A percentile compares a stretch with the other conserved stretches of the same genome.
Evolutionary conservation across 2,113 vertebrate species (phyloP).

Genomic region (Echinops telfairi): DNA sequence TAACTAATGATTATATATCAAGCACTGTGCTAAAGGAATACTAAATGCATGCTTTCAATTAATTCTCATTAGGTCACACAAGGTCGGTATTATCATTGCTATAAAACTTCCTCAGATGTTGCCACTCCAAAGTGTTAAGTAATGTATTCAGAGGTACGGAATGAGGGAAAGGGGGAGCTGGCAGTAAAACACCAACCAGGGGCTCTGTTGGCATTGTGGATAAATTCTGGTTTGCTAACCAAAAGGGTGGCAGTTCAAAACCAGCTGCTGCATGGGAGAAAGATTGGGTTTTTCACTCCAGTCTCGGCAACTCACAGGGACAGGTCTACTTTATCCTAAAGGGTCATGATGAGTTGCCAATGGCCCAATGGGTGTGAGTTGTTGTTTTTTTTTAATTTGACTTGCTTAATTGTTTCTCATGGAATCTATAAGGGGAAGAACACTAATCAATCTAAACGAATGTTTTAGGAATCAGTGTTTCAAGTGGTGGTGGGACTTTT

Average conservation of each 20-base stretch:
- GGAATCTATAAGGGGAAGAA: conserved; percentile 37
- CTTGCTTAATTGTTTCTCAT: conserved; percentile 24
- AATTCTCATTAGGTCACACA: not conserved
- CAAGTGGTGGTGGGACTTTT: not conserved
- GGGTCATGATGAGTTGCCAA: too few relatives aligned
- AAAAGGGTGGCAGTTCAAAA: too few relatives aligned
- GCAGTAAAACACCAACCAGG: not conserved
- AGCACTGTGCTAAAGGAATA: not conserved
- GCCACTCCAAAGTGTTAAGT: not conserved
- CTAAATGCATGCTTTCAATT: not conserved
- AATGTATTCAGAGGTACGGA: not conserved
- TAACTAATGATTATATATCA: not conserved
- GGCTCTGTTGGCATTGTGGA: too few relatives aligned
- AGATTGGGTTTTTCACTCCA: too few relatives aligned
- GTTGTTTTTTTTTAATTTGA: not conserved
- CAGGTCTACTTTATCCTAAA: too few relatives aligned
- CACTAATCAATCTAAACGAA: conserved; percentile 28
- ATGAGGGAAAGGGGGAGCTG: not conserved
- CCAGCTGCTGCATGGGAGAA: too few relatives aligned
- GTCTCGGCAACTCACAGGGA: too few relatives aligned
- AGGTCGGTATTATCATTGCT: not conserved
- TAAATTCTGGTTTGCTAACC: too few relatives aligned
- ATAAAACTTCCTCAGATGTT: not conserved
- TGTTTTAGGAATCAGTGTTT: conserved; percentile 20
- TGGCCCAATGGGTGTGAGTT: too few relatives aligned